A percentile compares a stretch with the other conserved stretches of the same genome.
phyloP scores from a whole-genome alignment of 2,113 vertebrate species.

The Barbus barbus region DNA sequence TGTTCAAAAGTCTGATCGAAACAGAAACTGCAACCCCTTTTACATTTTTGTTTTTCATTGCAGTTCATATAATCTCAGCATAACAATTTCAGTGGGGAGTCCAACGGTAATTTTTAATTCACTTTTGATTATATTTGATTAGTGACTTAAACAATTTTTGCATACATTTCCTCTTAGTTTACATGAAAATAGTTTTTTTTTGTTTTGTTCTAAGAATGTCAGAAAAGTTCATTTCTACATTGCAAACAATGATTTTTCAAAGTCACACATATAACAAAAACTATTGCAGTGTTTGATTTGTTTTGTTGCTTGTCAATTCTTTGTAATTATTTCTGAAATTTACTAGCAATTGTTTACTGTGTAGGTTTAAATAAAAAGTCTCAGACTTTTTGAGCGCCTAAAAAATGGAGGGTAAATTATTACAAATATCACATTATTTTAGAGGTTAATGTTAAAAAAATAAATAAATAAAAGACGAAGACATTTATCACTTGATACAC shows the following conservation, averaged over 20 bases:
- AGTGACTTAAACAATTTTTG: too few species aligned
- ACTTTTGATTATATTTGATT: not conserved
- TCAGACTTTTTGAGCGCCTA: not conserved
- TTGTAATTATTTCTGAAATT: not conserved
- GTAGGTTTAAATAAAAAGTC: not conserved
- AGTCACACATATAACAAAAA: too few species aligned
- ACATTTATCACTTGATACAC: not conserved
- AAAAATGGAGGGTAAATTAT: not conserved
- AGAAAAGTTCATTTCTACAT: not conserved
- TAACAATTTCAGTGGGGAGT: not conserved
- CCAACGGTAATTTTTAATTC: not conserved
- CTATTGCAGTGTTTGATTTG: too few species aligned
- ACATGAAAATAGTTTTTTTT: too few species aligned
- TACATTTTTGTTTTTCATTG: not conserved
- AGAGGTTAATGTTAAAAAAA: not conserved
- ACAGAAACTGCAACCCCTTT: not conserved
- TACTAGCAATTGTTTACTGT: not conserved
- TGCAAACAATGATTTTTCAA: not conserved
- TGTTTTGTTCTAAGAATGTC: not conserved
- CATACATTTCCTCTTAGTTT: too few species aligned
- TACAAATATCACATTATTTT: not conserved
- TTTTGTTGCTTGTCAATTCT: not conserved
- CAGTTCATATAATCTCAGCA: not conserved
- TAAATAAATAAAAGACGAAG: not conserved
- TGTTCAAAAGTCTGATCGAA: constrained; percentile 19